phyloP scores from a whole-genome alignment of 2,888 invertebrate species.

The Adineta ricciae region DNA sequence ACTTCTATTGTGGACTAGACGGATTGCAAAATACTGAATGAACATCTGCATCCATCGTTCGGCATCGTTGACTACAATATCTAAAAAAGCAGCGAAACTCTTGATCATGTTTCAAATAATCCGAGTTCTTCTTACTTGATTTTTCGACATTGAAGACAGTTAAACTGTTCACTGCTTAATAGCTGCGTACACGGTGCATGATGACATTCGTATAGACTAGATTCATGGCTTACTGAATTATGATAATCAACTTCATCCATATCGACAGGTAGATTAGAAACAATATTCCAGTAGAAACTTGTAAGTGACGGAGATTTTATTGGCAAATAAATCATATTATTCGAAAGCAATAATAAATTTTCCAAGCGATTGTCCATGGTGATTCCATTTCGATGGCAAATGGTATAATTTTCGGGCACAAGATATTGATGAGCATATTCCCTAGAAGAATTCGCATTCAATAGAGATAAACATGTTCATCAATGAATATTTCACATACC shows the following conservation, averaged over 20 bases:
- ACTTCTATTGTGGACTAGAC: neutral
- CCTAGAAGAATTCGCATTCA: neutral
- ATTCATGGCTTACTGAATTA: neutral
- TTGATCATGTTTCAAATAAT: neutral
- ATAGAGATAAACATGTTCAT: too few species aligned
- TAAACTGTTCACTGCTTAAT: neutral
- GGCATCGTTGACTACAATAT: neutral
- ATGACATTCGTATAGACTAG: constrained; percentile 52
- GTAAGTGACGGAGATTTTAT: constrained; percentile 35
- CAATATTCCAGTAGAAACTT: neutral
- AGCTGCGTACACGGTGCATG: constrained; percentile 52
- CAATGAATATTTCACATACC: neutral
- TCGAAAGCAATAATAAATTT: constrained; percentile 49
- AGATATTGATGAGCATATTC: neutral
- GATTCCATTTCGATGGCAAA: constrained; percentile 51
- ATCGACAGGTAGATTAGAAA: constrained; percentile 36
- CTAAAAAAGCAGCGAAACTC: neutral
- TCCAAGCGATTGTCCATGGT: constrained; percentile 54
- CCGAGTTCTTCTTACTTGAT: neutral
- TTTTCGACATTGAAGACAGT: neutral
- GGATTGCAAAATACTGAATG: constrained; percentile 19
- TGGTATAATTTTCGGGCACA: neutral
- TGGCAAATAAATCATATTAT: constrained; percentile 40
- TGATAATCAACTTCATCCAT: constrained; percentile 14
- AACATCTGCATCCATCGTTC: neutral